Base-by-base conservation (phyloP, 2,113 vertebrate species). In the Mus pahari region DNA sequence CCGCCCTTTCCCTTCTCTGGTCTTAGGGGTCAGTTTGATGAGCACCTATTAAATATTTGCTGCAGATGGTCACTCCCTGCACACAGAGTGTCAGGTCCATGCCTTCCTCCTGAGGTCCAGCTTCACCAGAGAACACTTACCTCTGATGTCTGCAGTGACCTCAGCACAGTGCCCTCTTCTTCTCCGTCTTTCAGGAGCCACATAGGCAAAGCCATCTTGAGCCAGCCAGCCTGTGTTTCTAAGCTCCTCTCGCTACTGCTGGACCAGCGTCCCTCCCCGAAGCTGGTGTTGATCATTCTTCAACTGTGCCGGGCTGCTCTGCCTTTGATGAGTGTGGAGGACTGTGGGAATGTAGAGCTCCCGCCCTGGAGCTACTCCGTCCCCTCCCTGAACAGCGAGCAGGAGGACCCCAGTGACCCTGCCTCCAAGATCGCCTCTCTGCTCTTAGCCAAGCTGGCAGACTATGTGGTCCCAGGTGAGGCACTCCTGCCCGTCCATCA, bases 161-260 rank as follows among this genome's bases (percentile, higher is more conserved):
- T 33, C 24, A 60, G 45, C 10, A 0, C 20, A 11, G 5, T 24
- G 4, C 7, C 11, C 53, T 79, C 84, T 83, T 91, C 33, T 62
- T 91, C 42, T 95, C 94, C 93, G 33, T 55, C 96, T 48, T 20
- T 8, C 97, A 99, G 99, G 99, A 99, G 99, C 91, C 99, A 99
- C 98, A 99, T 99, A 93, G 99, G 99, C 7, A 99, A 99, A 98
- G 99, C 99, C 66, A 99, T 99, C 98, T 98, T 99, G 84, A 99
- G 99, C 97, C 99, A 99, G 97, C 99, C 99, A 62, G 99, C 99
- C 45, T 99, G 99, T n/a, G 99, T 99, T 81, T 99, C 99, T 90
- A 99, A 99, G 96, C 99, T 99, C 5, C 99, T 99, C 60, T 99
- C 99, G 0, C 98, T 99, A 91, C 99, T 99, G 33, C 98, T 99